Conservation (phyloP, 2,888 invertebrate species). For the Liposcelis brunnea region DNA sequence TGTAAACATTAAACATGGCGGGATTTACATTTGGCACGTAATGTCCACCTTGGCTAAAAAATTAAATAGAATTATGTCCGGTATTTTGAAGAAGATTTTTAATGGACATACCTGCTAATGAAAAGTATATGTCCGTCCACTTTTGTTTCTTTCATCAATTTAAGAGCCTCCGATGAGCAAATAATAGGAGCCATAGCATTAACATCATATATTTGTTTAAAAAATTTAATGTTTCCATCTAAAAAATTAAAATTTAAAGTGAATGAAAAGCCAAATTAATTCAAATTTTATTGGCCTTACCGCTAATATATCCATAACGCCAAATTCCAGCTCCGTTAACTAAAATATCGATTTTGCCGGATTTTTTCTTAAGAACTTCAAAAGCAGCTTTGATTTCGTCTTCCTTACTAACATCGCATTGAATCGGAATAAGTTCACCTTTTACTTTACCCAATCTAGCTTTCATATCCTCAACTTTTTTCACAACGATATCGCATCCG, state of each 20-base stretch:
- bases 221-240: conserved; percentile 18
- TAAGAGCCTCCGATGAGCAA: conserved; percentile 20
- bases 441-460: not conserved
- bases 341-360: conserved; percentile 24
- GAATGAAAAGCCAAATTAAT: not conserved
- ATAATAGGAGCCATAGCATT: conserved; percentile 21
- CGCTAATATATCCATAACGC: conserved; percentile 16
- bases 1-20: conserved; percentile 17
- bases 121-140: conserved; percentile 10
- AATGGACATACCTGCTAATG: not conserved
- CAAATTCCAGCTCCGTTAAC: conserved; percentile 26
- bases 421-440: conserved; percentile 21
- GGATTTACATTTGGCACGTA: conserved; percentile 18
- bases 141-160: conserved; percentile 18
- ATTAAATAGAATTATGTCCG: too few species aligned
- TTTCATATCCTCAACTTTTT: not conserved
- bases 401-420: conserved; percentile 24
- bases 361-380: conserved; percentile 21
- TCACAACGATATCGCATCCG: not conserved
- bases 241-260: not conserved
- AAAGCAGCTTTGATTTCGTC: conserved; percentile 22
- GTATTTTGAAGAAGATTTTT: too few species aligned
- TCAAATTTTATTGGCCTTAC: conserved; percentile 12
- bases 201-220: conserved; percentile 15
- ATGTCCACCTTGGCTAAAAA: conserved; percentile 24